These are phyloP conservation scores for Esox niger DNA, from an alignment of 2,113 vertebrate species.

Conservation along the genomic window DNA sequence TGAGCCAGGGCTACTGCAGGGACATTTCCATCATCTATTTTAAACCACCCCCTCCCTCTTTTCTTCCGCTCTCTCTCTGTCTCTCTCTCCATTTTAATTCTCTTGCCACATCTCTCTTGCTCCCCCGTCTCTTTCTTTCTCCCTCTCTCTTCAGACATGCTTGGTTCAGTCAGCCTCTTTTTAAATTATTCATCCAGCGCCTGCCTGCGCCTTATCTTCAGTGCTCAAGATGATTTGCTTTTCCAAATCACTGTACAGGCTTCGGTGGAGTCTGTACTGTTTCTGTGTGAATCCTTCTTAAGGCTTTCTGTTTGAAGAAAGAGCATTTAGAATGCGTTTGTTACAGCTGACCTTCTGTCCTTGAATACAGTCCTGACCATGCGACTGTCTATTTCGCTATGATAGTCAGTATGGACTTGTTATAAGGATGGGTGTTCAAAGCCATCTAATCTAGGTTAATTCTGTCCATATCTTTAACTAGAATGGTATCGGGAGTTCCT, in stretches of 20 bases:
- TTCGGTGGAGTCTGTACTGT: not conserved
- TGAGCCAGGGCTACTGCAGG: constrained; percentile 17
- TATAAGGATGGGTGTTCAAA: too few species aligned
- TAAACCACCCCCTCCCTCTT: not conserved
- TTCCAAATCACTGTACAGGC: constrained; percentile 44
- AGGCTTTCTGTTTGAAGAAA: not conserved
- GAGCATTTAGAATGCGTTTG: not conserved
- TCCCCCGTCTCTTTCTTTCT: not conserved
- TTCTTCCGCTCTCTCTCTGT: constrained; percentile 8
- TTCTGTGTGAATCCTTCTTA: not conserved
- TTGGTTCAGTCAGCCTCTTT: constrained; percentile 33
- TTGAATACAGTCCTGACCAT: not conserved
- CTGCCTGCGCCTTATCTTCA: constrained; percentile 55
- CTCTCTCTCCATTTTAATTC: constrained; percentile 19
- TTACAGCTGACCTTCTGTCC: not conserved
- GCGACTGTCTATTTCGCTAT: not conserved
- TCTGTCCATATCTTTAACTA: too few species aligned
- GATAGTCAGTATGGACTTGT: too few species aligned
- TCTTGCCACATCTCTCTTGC: constrained; percentile 15
- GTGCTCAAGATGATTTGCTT: constrained; percentile 48
- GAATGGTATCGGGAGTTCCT: too few species aligned
- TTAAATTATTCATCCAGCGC: constrained; percentile 64
- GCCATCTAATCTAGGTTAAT: too few species aligned
- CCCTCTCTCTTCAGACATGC: constrained; percentile 10
- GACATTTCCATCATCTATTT: constrained; percentile 47